These are phyloP conservation scores for Pangasianodon gigas DNA, from an alignment of 2,113 vertebrate genomes.

Conservation along the genomic window DNA sequence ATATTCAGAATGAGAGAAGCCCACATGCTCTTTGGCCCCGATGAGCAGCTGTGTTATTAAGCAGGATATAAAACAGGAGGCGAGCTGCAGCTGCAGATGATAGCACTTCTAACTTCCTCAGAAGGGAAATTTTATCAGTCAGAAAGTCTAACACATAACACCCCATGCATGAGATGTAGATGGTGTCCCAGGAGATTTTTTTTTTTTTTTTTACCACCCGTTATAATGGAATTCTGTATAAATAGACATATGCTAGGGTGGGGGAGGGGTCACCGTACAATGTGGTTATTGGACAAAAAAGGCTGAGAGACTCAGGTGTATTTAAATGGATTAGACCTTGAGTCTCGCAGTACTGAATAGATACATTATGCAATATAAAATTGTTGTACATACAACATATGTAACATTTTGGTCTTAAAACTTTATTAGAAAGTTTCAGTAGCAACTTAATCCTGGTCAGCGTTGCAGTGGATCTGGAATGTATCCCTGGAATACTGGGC, in stretches of 20 bases:
- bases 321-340: background rate
- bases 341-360: background rate
- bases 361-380: background rate
- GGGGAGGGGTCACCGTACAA: background rate
- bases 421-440: no score
- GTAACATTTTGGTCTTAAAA: background rate
- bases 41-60: background rate
- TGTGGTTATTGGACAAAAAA: background rate
- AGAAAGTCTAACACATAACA: background rate
- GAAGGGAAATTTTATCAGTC: background rate
- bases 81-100: background rate
- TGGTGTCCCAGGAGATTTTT: background rate
- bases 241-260: background rate
- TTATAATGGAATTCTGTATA: background rate
- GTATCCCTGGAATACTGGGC: background rate
- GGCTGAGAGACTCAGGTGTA: background rate
- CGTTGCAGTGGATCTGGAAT: background rate
- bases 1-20: background rate
- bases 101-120: background rate
- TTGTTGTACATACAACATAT: background rate
- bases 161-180: background rate
- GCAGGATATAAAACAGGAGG: background rate
- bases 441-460: background rate
- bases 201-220: background rate
- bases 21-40: background rate